phyloP scores from a whole-genome alignment of 2,888 invertebrate genomes.

The Acanthosepion pharaonis region DNA sequence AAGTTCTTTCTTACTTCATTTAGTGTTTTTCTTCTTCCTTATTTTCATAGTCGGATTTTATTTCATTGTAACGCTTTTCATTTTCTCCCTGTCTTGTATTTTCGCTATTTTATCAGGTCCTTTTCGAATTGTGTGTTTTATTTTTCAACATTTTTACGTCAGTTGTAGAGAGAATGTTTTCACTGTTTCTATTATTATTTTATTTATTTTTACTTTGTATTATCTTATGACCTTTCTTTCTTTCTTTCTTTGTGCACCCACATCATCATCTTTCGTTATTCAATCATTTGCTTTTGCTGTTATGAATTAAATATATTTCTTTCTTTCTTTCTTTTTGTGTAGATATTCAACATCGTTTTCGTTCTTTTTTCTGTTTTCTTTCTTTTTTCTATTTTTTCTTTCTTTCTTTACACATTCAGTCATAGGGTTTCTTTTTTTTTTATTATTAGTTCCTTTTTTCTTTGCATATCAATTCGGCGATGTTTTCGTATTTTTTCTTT shows the following conservation, averaged over 20 bases:
- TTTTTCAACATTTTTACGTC: too few species aligned
- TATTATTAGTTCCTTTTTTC: too few species aligned
- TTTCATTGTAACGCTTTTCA: not conserved
- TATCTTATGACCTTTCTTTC: not conserved
- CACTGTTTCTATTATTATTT: not conserved
- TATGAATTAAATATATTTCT: too few species aligned
- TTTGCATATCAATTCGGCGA: not conserved
- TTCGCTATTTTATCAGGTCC: not conserved
- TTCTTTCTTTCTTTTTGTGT: not conserved
- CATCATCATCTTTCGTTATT: not conserved
- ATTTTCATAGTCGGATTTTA: not conserved
- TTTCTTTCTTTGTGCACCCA: not conserved
- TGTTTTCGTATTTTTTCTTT: too few species aligned
- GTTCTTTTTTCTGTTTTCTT: not conserved
- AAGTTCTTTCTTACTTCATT: not conserved
- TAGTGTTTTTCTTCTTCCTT: not conserved
- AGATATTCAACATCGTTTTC: not conserved
- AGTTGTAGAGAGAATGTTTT: not conserved
- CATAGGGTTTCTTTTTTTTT: not conserved
- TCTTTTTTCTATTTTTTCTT: not conserved
- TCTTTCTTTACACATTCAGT: not conserved
- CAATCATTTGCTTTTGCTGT: too few species aligned
- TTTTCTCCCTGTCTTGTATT: too few species aligned
- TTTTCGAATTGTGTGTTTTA: not conserved
- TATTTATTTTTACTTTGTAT: not conserved